Base-by-base conservation (phyloP, 2,888 invertebrate species). In the Cerastis rubricosa region DNA sequence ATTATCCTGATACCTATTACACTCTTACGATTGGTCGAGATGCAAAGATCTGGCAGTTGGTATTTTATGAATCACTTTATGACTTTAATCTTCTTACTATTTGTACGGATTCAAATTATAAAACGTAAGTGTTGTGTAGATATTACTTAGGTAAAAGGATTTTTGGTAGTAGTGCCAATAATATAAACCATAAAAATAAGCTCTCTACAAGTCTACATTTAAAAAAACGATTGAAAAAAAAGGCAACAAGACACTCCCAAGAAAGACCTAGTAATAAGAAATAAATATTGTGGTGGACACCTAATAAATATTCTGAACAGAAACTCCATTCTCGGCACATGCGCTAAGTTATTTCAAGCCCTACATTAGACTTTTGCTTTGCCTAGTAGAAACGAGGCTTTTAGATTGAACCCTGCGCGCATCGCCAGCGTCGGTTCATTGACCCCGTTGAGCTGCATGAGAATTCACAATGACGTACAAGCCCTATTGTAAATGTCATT, bases 391-490 rank as follows among this genome's bases (percentile, higher is more conserved):
- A 71, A 72, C 72, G 65, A 76, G 76, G 80, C 75, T 83, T 84
- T 86, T 84, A 83, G 80, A 81, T 72, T 76, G 83, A 87, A 71
- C 64, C 71, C 82, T 85, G 76, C 76, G 79, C 73, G 64, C 73
- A 75, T 85, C 71, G 80, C 70, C 29, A 63, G 69, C 71, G 76
- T 68, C 64, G 68, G 81, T 63, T 91, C 91, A 78, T 65, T 87
- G 90, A 92, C 90, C 89, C 87, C 80, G 76, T 35, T 35, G 2
- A 77, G 72, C 83, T 88, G 89, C 81, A 89, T 84, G 91, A 90
- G 94, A 94, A 95, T 95, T 93, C 94, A 94, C 92, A 94, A 93
- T 93, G 93, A 94, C 94, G 93, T 92, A 90, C 90, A 83, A 83
- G 86, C 88, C 88, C 89, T 89, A 81, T 79, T 87, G 90, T 86